Conservation (phyloP, 2,797 vertebrate species). For the Etheostoma perlongum region DNA sequence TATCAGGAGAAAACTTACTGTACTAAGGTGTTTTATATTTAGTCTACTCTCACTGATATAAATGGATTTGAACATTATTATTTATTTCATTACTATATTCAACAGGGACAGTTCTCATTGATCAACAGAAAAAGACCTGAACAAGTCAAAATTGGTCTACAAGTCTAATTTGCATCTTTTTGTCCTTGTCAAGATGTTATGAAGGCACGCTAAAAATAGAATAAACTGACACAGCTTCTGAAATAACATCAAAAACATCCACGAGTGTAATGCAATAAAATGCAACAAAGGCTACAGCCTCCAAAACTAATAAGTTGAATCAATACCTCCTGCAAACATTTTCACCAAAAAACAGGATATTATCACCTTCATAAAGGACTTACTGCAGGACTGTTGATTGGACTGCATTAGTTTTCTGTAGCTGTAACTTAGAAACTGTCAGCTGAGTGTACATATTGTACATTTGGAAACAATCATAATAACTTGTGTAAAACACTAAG, state of each 20-base stretch:
- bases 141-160: not conserved
- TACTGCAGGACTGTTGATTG: not conserved
- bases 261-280: not conserved
- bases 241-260: slow-evolving; percentile 2
- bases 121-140: slow-evolving; percentile 7
- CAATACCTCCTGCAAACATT: not conserved
- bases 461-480: not conserved
- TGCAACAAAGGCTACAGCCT: not conserved
- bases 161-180: slow-evolving; percentile 5
- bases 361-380: not conserved
- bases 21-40: not conserved
- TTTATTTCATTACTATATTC: not conserved
- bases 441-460: not conserved
- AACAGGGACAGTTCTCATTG: not conserved
- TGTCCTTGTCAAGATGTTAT: not conserved
- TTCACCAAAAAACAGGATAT: slow-evolving; percentile 6
- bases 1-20: not conserved
- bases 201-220: not conserved
- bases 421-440: not conserved
- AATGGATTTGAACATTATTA: not conserved
- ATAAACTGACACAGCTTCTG: not conserved
- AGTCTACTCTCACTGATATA: not conserved
- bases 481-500: slow-evolving; percentile 16
- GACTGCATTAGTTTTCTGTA: not conserved
- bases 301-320: slow-evolving; percentile 5